Conservation (phyloP, 1,140 invertebrate species). For the Sminthurides bifidus region DNA sequence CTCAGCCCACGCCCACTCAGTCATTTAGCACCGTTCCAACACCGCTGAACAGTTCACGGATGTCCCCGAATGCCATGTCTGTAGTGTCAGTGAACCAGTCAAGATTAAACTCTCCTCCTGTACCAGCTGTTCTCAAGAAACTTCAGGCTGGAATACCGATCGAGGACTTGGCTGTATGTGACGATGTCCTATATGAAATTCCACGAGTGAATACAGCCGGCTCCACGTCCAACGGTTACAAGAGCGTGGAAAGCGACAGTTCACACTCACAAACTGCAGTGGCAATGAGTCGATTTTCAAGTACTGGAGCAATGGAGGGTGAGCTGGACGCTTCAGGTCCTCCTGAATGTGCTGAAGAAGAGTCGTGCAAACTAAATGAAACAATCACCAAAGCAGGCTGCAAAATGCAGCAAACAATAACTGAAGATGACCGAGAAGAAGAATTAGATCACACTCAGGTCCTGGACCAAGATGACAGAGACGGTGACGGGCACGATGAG, state of each 20-base stretch:
- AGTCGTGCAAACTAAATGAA: too few species aligned
- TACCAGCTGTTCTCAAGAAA: conserved; percentile 24
- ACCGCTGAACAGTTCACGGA: too few species aligned
- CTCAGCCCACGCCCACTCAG: too few species aligned
- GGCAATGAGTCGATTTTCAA: not conserved
- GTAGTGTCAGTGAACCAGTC: too few species aligned
- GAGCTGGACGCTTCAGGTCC: too few species aligned
- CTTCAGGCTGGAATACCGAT: conserved; percentile 20
- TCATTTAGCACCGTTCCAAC: too few species aligned
- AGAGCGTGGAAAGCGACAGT: conserved; percentile 6
- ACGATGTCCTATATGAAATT: conserved; percentile 6
- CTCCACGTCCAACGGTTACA: conserved; percentile 2
- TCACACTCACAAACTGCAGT: not conserved
- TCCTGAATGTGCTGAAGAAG: too few species aligned
- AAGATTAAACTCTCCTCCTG: conserved; percentile 20
- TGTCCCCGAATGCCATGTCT: too few species aligned
- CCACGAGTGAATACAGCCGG: not conserved
- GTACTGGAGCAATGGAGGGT: not conserved
- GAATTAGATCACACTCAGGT: not conserved
- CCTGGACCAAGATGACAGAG: not conserved
- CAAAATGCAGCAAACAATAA: too few species aligned
- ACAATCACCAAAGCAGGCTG: too few species aligned
- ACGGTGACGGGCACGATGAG: not conserved
- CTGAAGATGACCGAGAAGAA: not conserved
- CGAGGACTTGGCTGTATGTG: conserved; percentile 13